Evolutionary conservation across 2,888 invertebrate species (phyloP), one percentile per base, ranked within the genome.

Genomic region (Tetramorium bicarinatum): DNA sequence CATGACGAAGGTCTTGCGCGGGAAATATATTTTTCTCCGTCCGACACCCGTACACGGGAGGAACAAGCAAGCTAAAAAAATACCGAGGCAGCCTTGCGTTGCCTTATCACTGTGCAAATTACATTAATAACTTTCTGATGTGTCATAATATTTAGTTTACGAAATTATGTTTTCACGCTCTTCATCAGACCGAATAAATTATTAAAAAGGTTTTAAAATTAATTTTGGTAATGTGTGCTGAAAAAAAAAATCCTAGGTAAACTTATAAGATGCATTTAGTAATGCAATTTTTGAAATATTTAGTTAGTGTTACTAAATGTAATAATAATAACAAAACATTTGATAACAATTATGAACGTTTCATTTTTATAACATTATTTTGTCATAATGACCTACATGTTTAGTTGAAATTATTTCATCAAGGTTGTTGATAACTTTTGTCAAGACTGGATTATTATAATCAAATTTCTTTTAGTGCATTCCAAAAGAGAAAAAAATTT

Each of bases 1-100:
- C 88, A 64, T 79, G 69, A 66, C 77, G 54, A 81, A 82, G 79
- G 74, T 71, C 56, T 71, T 49, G 49, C 74, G 38, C 76, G 56
- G 41, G 66, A 79, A 69, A 44, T 71, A 61, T 49, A 41, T 83
- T 76, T 83, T 61, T 61, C 38, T 56, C 21, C 61, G 9, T 25
- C 77, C 49, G 11, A 47, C 47, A 18, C 47, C 21, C 59, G 44
- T 21, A 11, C 15, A 29, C 38, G 41, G 29, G 15, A 13, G 52
- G 29, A 56, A 15, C 64, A 18, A 9, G n/a, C 69, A 11, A 34
- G 29, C 13, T 15, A 7, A 21, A 79, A 72, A 79, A 59, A 21
- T 69, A 79, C 29, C 7, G 41, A 18, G 38, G 18, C 29, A 52
- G 1, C 7, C 49, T 66, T 25, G 25, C 47, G 13, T 21, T 25